Evolutionary conservation across 2,888 invertebrate genomes (phyloP).

Genomic region (Tipula confusa): DNA sequence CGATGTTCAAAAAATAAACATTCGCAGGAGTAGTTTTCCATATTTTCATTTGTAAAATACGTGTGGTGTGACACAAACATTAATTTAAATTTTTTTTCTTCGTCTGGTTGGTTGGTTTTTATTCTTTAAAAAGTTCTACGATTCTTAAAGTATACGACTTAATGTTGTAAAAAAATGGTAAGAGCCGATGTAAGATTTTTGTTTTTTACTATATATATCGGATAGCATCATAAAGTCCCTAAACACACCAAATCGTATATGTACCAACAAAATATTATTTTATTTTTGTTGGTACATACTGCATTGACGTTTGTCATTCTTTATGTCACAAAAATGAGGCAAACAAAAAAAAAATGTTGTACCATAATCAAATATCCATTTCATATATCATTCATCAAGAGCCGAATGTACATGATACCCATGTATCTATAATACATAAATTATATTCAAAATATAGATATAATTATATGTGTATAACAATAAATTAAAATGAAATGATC

Average conservation of each 20-base stretch:
- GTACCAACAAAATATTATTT: background rate
- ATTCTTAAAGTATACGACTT: background rate
- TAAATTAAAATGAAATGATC: background rate
- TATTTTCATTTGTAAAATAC: background rate
- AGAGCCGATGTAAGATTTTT: background rate
- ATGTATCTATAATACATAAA: background rate
- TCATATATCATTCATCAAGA: background rate
- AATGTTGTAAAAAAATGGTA: background rate
- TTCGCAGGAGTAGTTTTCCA: background rate
- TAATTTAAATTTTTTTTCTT: background rate
- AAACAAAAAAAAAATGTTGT: too few species aligned
- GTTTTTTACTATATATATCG: too few species aligned
- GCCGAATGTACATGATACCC: background rate
- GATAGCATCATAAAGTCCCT: background rate
- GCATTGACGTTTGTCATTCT: background rate
- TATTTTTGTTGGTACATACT: background rate
- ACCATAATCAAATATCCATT: background rate
- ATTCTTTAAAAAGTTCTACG: too few species aligned
- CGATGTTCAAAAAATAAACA: background rate
- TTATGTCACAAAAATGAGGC: background rate
- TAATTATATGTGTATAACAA: background rate
- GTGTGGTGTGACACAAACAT: background rate
- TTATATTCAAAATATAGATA: background rate
- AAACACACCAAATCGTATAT: background rate
- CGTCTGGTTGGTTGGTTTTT: background rate